Evolutionary conservation across 2,888 invertebrate genomes (phyloP).

Genomic region (Asteroscopus sphinx): DNA sequence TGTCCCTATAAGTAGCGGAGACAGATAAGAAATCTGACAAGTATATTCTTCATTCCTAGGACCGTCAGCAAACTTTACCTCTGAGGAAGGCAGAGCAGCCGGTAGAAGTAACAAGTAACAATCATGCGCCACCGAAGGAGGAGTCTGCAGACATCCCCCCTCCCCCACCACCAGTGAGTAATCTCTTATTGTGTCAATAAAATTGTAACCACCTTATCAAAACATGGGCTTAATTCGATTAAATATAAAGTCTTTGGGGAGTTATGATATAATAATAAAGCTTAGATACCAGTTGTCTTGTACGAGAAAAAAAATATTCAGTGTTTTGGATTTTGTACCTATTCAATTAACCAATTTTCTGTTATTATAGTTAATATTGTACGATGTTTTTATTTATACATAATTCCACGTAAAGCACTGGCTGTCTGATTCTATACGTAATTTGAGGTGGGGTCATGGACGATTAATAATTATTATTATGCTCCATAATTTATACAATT

Average conservation of each 20-base stretch:
- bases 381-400: constrained; percentile 19
- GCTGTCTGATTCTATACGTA: constrained; percentile 5
- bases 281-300: too few relatives aligned
- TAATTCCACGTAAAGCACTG: neutral
- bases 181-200: neutral
- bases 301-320: neutral
- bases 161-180: constrained; percentile 91
- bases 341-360: neutral
- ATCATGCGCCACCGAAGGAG: constrained; percentile 62
- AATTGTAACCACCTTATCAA: too few relatives aligned
- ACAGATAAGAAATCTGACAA: neutral
- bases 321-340: neutral
- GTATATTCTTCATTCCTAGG: constrained; percentile 68
- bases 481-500: constrained; percentile 3
- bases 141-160: constrained; percentile 84
- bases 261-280: too few relatives aligned
- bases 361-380: neutral
- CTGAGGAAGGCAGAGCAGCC: constrained; percentile 69
- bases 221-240: too few relatives aligned
- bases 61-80: constrained; percentile 80
- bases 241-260: too few relatives aligned
- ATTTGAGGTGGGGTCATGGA: constrained; percentile 32
- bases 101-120: constrained; percentile 58
- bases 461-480: constrained; percentile 2
- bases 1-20: neutral